Percentiles rank a stretch among this genome's conserved stretches.
Evolutionary conservation across 2,888 invertebrate genomes (phyloP).

Genomic region (Sympetrum striolatum): DNA sequence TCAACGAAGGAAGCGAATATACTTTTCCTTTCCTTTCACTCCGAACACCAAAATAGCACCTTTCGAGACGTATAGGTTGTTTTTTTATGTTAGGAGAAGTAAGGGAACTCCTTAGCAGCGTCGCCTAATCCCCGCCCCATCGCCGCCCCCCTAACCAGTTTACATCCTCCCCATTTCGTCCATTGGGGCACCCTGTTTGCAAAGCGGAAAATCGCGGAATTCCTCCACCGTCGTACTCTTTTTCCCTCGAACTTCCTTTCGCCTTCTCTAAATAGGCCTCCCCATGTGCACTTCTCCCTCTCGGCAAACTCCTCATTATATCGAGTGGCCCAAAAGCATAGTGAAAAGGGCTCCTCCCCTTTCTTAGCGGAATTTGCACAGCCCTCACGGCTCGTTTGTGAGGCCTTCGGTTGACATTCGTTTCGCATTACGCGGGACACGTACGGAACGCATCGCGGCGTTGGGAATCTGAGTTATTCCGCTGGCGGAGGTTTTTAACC

Average conservation of each 20-base stretch:
- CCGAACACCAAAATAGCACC: neutral
- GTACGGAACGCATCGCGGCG: constrained; percentile 24
- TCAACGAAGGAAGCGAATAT: too few relatives aligned
- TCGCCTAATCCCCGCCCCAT: neutral
- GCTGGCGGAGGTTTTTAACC: constrained; percentile 23
- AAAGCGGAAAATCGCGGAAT: neutral
- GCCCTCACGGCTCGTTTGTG: neutral
- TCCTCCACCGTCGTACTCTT: neutral
- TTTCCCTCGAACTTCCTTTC: neutral
- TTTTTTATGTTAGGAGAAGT: neutral
- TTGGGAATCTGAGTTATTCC: constrained; percentile 24
- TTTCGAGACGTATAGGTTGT: neutral
- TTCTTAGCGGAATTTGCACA: neutral
- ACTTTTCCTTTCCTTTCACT: too few relatives aligned
- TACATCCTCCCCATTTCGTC: neutral
- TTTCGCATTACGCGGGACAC: constrained; percentile 38
- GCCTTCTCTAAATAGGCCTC: neutral
- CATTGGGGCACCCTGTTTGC: neutral
- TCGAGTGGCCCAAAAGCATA: neutral
- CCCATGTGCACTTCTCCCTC: neutral
- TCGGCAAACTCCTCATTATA: neutral
- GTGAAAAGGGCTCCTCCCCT: neutral
- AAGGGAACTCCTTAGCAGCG: neutral
- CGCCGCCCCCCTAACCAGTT: neutral
- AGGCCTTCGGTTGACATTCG: constrained; percentile 17